Evolutionary conservation across 2,113 vertebrate species (phyloP).

Genomic region (Tauraco erythrolophus): DNA sequence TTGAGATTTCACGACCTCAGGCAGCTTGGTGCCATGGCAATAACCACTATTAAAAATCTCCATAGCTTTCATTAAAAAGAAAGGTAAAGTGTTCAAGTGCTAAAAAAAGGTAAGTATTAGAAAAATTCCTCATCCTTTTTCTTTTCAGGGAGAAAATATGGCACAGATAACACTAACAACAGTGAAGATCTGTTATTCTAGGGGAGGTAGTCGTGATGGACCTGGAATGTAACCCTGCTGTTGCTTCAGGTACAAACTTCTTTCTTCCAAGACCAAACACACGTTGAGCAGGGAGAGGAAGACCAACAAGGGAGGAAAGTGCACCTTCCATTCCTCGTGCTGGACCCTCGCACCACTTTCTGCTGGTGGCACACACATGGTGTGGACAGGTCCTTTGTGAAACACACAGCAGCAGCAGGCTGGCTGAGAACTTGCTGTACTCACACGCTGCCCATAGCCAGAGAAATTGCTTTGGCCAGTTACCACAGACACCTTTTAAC

Average conservation of each 20-base stretch:
- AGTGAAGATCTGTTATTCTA: not conserved
- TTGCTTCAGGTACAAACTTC: not conserved
- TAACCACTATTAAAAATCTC: not conserved
- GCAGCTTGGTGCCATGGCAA: not conserved
- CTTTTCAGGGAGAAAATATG: not conserved
- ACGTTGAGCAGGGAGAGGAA: not conserved
- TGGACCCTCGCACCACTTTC: not conserved
- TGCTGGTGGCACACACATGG: not conserved
- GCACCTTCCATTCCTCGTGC: not conserved
- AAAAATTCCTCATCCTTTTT: not conserved
- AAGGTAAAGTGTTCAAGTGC: not conserved
- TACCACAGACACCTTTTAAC: not conserved
- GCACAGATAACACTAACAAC: not conserved
- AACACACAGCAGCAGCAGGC: not conserved
- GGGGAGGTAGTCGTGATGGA: not conserved
- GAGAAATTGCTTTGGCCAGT: not conserved
- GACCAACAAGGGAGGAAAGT: not conserved
- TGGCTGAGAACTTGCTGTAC: not conserved
- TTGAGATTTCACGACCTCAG: not conserved
- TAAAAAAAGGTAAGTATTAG: not conserved
- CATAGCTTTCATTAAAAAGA: not conserved
- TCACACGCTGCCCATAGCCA: not conserved
- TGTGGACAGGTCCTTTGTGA: not conserved
- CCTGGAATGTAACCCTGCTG: not conserved
- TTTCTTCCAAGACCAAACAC: not conserved